phyloP scores from a whole-genome alignment of 2,888 invertebrate species.

The Hipparchia semele region DNA sequence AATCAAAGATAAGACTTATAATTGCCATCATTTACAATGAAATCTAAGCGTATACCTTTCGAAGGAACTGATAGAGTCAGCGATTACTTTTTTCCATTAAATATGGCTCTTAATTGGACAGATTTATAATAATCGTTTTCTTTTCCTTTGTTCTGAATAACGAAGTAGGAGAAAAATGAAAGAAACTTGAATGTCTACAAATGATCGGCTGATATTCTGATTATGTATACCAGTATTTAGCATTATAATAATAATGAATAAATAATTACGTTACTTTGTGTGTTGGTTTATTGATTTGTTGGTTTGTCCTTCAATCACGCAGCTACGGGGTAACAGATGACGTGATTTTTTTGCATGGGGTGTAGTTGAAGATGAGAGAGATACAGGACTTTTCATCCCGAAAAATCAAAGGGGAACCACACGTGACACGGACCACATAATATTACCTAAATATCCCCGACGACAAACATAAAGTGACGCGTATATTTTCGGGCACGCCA shows the following conservation, averaged over 20 bases:
- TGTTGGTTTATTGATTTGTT: background rate
- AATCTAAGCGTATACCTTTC: conserved; percentile 12
- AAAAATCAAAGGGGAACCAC: no score
- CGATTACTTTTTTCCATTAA: conserved; percentile 43
- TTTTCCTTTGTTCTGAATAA: conserved; percentile 35
- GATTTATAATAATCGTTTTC: conserved; percentile 46
- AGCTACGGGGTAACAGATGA: no score
- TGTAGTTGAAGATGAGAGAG: no score
- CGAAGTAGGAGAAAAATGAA: conserved; percentile 22
- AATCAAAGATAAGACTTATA: conserved; percentile 20
- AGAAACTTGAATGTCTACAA: conserved; percentile 31
- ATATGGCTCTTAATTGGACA: conserved; percentile 42
- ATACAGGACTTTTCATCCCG: no score
- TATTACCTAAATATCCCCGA: background rate
- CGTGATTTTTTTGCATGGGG: no score
- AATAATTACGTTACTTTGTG: background rate
- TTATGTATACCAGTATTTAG: conserved; percentile 24
- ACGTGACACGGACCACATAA: no score
- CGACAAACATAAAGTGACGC: conserved; percentile 7
- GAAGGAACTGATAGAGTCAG: conserved; percentile 35
- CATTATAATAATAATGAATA: background rate
- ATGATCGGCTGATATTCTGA: conserved; percentile 25
- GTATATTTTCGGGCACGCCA: conserved; percentile 15
- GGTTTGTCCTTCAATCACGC: no score
- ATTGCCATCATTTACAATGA: conserved; percentile 16